phyloP scores from a whole-genome alignment of 2,797 vertebrate genomes.

The Sebastes glaucus region DNA sequence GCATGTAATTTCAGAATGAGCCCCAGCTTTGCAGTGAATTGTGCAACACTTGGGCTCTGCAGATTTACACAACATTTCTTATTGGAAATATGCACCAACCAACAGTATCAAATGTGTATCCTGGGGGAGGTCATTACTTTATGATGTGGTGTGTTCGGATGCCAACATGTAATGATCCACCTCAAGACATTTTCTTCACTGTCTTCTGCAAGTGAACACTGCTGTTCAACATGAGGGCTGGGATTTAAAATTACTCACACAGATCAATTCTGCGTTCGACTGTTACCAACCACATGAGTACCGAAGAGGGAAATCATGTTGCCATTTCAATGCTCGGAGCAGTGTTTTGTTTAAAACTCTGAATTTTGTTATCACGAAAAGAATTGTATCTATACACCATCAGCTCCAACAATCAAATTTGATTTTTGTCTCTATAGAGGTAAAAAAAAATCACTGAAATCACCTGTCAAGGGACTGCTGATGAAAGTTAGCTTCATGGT shows the following conservation, averaged over 20 bases:
- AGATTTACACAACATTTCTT: slow-evolving; percentile 46
- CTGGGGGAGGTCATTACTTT: slow-evolving; percentile 61
- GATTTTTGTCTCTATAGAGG: background rate
- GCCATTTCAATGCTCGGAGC: background rate
- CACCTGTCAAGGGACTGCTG: background rate
- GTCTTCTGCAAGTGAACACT: slow-evolving; percentile 46
- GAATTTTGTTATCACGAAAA: background rate
- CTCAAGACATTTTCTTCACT: slow-evolving; percentile 43
- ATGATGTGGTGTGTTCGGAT: slow-evolving; percentile 68
- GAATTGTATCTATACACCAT: background rate
- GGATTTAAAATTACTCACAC: slow-evolving; percentile 26
- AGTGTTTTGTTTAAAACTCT: background rate
- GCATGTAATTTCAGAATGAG: slow-evolving; percentile 28
- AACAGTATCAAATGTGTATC: slow-evolving; percentile 74
- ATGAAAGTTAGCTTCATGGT: background rate
- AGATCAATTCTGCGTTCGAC: slow-evolving; percentile 16
- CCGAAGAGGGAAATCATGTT: slow-evolving; percentile 5
- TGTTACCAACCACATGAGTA: slow-evolving; percentile 17
- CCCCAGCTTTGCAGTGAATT: slow-evolving; percentile 23
- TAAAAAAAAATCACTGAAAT: background rate
- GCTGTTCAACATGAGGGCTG: slow-evolving; percentile 41
- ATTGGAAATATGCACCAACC: slow-evolving; percentile 57
- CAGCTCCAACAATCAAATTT: background rate
- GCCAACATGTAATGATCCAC: slow-evolving; percentile 63
- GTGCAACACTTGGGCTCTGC: slow-evolving; percentile 40